A percentile compares a stretch with the other conserved stretches of the same genome.
Evolutionary conservation across 2,888 invertebrate species (phyloP).

Genomic region (Andrena marginata): DNA sequence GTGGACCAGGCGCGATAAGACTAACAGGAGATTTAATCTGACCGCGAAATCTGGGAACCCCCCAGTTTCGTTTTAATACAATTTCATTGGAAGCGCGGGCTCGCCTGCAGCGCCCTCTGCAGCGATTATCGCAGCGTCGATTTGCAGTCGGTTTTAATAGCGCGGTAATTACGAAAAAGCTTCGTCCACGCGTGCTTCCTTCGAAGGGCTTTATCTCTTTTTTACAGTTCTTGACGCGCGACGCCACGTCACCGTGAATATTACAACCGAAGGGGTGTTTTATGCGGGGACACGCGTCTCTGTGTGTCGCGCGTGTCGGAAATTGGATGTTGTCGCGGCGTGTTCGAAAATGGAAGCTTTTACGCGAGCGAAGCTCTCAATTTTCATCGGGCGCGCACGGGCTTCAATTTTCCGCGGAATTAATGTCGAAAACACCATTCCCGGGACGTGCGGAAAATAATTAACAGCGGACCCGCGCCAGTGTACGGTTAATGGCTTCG

Average conservation of each 20-base stretch:
- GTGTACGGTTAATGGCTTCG: neutral
- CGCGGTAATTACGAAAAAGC: slow-evolving; percentile 69
- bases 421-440: slow-evolving; percentile 1
- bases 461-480: neutral
- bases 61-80: slow-evolving; percentile 69
- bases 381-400: neutral
- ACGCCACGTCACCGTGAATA: neutral
- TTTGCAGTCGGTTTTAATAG: slow-evolving; percentile 77
- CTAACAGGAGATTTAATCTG: slow-evolving; percentile 38
- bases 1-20: slow-evolving; percentile 34
- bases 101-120: neutral
- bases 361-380: neutral
- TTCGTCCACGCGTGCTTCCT: slow-evolving; percentile 9
- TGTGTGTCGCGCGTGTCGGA: neutral
- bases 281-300: neutral
- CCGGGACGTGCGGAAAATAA: neutral
- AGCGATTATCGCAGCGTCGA: slow-evolving; percentile 58
- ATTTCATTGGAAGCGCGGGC: slow-evolving; percentile 72
- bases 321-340: neutral
- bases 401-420: neutral
- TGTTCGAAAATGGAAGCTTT: slow-evolving; percentile 10
- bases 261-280: neutral
- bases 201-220: neutral
- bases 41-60: slow-evolving; percentile 59
- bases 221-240: neutral